Conservation (phyloP, 2,113 vertebrate species). For the Gasterosteus nipponicus region DNA sequence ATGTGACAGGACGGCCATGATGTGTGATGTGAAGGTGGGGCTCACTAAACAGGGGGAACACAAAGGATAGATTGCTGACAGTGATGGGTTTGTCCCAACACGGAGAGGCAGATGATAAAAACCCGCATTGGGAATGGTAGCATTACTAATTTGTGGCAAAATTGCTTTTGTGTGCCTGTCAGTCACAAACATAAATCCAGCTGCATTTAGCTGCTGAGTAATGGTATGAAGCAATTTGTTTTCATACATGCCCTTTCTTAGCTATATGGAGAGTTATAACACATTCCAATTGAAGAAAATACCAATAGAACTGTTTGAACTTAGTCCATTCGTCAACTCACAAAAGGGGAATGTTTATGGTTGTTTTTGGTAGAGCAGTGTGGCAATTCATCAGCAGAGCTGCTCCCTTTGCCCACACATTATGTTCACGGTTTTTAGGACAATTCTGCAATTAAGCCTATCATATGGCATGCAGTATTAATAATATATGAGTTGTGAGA, state of each 20-base stretch:
- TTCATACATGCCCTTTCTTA: not conserved
- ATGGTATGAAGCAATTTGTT: not conserved
- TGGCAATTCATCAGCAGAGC: no score
- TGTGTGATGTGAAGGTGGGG: conserved; percentile 17
- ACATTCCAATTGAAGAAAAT: no score
- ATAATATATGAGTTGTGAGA: not conserved
- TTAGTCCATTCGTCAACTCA: not conserved
- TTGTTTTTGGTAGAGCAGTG: not conserved
- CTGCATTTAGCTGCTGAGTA: conserved; percentile 7
- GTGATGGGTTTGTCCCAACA: conserved; percentile 17
- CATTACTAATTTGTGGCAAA: conserved; percentile 52
- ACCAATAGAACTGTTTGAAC: not conserved
- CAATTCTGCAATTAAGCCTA: not conserved
- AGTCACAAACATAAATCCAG: conserved; percentile 66
- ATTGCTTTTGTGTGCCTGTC: conserved; percentile 62
- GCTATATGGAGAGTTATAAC: not conserved
- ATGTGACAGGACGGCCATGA: conserved; percentile 21
- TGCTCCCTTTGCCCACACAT: not conserved
- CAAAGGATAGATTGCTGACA: conserved; percentile 6
- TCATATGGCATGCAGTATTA: not conserved
- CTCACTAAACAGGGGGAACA: conserved; percentile 20
- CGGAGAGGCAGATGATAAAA: conserved; percentile 7
- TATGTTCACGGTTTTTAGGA: not conserved
- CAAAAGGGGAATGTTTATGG: not conserved
- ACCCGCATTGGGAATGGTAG: conserved; percentile 5